phyloP scores from a whole-genome alignment of 1,140 invertebrate species.

The Drosophila oshimai region DNA sequence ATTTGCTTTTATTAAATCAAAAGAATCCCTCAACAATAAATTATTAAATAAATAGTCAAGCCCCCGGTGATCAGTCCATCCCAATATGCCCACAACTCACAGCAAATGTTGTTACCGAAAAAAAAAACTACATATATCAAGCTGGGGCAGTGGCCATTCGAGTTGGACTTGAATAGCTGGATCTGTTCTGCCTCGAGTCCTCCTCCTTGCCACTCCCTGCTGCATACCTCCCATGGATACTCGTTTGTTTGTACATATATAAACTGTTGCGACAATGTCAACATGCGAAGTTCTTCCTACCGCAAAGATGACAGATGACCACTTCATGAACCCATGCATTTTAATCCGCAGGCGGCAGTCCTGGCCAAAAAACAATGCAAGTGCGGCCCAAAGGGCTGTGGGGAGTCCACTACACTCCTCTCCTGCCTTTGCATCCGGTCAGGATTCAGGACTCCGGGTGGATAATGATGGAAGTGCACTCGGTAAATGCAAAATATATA shows the following conservation, averaged over 20 bases:
- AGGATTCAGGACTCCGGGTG: conserved; percentile 13
- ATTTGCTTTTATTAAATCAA: no score
- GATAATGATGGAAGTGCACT: conserved; percentile 80
- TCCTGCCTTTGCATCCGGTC: conserved; percentile 59
- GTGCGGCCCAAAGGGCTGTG: conserved; percentile 23
- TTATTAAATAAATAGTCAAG: no score
- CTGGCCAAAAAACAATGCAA: conserved; percentile 63
- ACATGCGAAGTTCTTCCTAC: conserved; percentile 79
- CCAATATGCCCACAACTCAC: not conserved
- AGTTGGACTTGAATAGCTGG: conserved; percentile 8
- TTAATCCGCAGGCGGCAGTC: conserved; percentile 57
- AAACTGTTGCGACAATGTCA: conserved; percentile 81
- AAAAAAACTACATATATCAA: conserved; percentile 11
- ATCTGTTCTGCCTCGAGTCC: not conserved
- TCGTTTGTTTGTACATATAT: conserved; percentile 29
- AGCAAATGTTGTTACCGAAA: not conserved
- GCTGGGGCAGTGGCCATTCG: not conserved
- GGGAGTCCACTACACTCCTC: no score
- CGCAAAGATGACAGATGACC: conserved; percentile 81
- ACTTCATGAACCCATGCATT: conserved; percentile 81
- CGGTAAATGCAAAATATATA: conserved; percentile 78
- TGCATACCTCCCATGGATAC: not conserved
- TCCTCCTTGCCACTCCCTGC: no score
- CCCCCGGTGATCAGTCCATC: no score
- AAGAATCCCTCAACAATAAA: no score